phyloP scores from a whole-genome alignment of 2,113 vertebrate genomes.

The Haplochromis burtoni region DNA sequence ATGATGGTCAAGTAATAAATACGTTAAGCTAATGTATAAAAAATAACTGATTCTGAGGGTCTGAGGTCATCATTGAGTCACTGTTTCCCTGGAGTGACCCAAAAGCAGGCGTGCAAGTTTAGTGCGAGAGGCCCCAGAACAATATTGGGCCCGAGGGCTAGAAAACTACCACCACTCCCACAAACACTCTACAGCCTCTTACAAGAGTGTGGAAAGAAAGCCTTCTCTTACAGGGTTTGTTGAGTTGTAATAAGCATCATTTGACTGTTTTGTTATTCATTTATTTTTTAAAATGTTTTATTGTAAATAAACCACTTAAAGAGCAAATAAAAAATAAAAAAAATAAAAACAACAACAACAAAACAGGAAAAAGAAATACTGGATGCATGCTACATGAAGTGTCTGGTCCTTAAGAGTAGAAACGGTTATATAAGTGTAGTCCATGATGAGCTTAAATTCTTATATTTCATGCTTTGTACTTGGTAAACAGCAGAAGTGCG shows the following conservation, averaged over 20 bases:
- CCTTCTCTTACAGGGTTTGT: background rate
- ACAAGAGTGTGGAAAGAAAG: background rate
- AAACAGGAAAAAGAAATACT: background rate
- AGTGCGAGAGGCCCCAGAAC: background rate
- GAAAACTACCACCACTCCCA: background rate
- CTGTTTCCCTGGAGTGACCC: background rate
- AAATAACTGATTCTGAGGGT: background rate
- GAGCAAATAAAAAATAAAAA: background rate
- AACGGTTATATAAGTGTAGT: background rate
- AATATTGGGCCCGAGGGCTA: background rate
- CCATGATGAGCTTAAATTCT: background rate
- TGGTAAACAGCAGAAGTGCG: background rate
- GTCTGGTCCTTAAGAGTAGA: background rate
- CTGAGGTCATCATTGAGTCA: background rate
- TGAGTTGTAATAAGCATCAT: background rate
- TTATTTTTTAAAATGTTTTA: background rate
- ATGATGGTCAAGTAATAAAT: background rate
- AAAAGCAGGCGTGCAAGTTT: background rate
- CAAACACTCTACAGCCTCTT: background rate
- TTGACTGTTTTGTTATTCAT: background rate
- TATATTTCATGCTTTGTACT: background rate
- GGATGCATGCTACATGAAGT: background rate
- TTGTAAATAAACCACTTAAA: background rate
- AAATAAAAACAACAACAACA: background rate
- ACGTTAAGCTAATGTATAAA: background rate